phyloP scores from a whole-genome alignment of 2,888 invertebrate genomes.

The Gonocerus acuteangulatus region DNA sequence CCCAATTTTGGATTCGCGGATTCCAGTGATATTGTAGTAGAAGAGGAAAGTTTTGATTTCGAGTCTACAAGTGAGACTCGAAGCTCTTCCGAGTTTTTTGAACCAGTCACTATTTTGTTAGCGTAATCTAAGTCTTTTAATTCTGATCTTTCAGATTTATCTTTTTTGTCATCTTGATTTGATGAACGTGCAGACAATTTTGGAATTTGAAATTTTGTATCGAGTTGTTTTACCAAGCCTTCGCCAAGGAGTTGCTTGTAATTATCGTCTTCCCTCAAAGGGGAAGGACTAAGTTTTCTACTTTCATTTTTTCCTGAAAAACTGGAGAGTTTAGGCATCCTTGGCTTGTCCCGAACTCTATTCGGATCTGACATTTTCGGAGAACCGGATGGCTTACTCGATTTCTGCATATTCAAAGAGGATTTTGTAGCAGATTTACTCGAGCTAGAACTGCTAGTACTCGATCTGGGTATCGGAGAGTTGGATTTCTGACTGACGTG shows the following conservation, averaged over 20 bases:
- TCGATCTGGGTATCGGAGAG: slow-evolving; percentile 15
- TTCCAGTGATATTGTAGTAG: slow-evolving; percentile 18
- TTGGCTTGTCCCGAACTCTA: slow-evolving; percentile 31
- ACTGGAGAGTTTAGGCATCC: slow-evolving; percentile 46
- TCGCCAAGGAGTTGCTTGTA: slow-evolving; percentile 60
- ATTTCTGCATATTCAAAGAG: slow-evolving; percentile 20
- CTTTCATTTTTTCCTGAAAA: slow-evolving; percentile 52
- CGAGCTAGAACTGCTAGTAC: slow-evolving; percentile 21
- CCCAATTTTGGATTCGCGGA: slow-evolving; percentile 3
- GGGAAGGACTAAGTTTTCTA: slow-evolving; percentile 60
- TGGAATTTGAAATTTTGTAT: slow-evolving; percentile 81
- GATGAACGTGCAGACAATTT: slow-evolving; percentile 57
- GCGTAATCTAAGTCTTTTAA: slow-evolving; percentile 20
- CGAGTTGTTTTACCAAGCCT: slow-evolving; percentile 66
- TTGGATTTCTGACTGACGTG: slow-evolving; percentile 28
- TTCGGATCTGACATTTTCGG: slow-evolving; percentile 26
- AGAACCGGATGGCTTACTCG: slow-evolving; percentile 30
- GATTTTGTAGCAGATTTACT: slow-evolving; percentile 4
- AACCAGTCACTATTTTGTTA: slow-evolving; percentile 16
- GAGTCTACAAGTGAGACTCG: slow-evolving; percentile 23
- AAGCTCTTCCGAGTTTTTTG: slow-evolving; percentile 28
- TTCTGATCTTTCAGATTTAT: slow-evolving; percentile 26
- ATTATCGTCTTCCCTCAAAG: slow-evolving; percentile 56
- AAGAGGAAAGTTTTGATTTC: slow-evolving; percentile 19
- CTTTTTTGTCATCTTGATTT: slow-evolving; percentile 38